A percentile compares a stretch with the other conserved stretches of the same genome.
Evolutionary conservation across 2,888 invertebrate species (phyloP).

Genomic region (Scaptomyza caliginosa): DNA sequence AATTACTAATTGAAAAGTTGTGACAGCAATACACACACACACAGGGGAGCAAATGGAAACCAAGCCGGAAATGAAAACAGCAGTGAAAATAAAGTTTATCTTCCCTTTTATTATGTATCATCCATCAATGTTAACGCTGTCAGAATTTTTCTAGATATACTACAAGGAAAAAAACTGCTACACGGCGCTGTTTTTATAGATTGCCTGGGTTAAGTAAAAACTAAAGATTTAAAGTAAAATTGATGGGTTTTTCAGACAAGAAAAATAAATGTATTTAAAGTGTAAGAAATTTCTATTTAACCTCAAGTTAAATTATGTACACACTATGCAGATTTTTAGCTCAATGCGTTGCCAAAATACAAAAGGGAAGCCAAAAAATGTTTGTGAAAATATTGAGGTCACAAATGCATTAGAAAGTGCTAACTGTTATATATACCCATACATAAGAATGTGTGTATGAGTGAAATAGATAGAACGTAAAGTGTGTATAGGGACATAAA

Average conservation of each 20-base stretch:
- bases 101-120: slow-evolving; percentile 10
- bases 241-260: background rate
- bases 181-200: background rate
- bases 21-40: slow-evolving; percentile 1
- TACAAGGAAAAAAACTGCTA: background rate
- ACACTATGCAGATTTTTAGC: slow-evolving; percentile 39
- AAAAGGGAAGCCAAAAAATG: slow-evolving; percentile 1
- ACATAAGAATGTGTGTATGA: background rate
- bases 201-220: background rate
- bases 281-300: slow-evolving; percentile 8
- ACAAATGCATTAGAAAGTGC: slow-evolving; percentile 66
- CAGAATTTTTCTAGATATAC: slow-evolving; percentile 34
- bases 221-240: background rate
- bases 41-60: background rate
- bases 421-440: slow-evolving; percentile 26
- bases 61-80: background rate
- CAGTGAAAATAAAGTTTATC: background rate
- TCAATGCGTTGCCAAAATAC: slow-evolving; percentile 34
- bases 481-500: slow-evolving; percentile 55
- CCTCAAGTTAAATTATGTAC: slow-evolving; percentile 20
- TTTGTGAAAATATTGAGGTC: slow-evolving; percentile 52
- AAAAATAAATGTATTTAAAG: background rate
- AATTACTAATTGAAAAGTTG: slow-evolving; percentile 69
- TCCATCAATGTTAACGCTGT: slow-evolving; percentile 55
- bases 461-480: background rate